Evolutionary conservation across 2,888 invertebrate species (phyloP), one percentile per base, ranked within the genome.

Genomic region (Scaptomyza polygonia): DNA sequence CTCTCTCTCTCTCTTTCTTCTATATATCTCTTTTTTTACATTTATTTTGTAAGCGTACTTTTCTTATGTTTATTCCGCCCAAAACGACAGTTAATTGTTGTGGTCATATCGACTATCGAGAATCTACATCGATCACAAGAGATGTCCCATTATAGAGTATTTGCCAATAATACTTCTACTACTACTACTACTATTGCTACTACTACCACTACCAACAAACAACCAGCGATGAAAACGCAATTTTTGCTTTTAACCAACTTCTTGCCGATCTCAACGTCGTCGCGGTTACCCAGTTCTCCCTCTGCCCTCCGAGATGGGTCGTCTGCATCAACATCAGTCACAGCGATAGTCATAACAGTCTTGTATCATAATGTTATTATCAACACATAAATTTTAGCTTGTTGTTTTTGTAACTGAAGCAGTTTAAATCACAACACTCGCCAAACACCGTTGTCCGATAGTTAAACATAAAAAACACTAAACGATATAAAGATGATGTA

Each of bases 1-100:
- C 76, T 80, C 71, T 79, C 76, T 80, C 71, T 79, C 75, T 86
- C 77, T 86, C 74, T 84, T 73, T 81, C 73, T 88, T 78, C 76
- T 85, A 67, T 86, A 73, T 85, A 69, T 86, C 70, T 80, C 64
- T 86, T 77, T 72, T 82, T 73, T 55, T 72, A 55, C 55, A 67
- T 69, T 76, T 72, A 79, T 87, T 77, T 84, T 76, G 80, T 86
- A 82, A 78, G 75, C 72, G 67, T 72, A 65, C 78, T 65, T 55
- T 78, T 73, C 72, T 78, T 85, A 77, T 72, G 82, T 74, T 84
- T 82, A 57, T 77, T 77, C 70, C 79, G 77, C 79, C 79, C 66
- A 34, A 71, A 69, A 66, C 67, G 51, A 65, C 63, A 36, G 36
- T 69, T 67, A 56, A 72, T 76, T 66, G 63, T 67, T 72, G 49